Conservation (phyloP, 1,140 invertebrate genomes). For the Atta cephalotes region DNA sequence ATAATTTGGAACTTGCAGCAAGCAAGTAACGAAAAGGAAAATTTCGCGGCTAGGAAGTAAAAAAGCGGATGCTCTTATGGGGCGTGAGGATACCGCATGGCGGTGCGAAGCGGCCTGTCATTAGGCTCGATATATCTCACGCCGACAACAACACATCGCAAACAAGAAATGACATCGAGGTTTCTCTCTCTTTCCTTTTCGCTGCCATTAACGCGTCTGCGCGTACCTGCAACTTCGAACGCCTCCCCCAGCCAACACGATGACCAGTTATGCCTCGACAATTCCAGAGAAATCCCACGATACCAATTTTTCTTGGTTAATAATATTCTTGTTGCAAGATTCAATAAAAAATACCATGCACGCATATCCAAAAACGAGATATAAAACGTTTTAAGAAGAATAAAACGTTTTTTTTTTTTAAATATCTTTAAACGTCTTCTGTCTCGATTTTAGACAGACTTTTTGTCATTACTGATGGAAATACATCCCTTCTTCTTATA, state of each 20-base stretch:
- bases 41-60: conserved; percentile 45
- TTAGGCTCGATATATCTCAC: conserved; percentile 78
- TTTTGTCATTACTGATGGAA: neutral
- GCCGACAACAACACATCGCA: conserved; percentile 73
- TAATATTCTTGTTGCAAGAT: neutral
- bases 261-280: conserved; percentile 59
- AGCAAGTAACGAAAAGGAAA: conserved; percentile 40
- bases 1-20: conserved; percentile 13
- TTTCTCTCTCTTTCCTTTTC: conserved; percentile 46
- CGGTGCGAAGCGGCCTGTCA: conserved; percentile 71
- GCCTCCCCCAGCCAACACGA: conserved; percentile 65
- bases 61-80: neutral
- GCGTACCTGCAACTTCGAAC: conserved; percentile 69
- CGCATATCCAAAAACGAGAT: no score
- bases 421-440: no score
- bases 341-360: neutral
- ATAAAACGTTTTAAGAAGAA: no score
- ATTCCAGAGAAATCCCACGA: conserved; percentile 72
- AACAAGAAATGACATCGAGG: conserved; percentile 77
- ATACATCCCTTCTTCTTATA: neutral
- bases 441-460: no score
- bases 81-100: conserved; percentile 59
- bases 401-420: no score
- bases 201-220: conserved; percentile 78
- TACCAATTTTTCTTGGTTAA: neutral